Percentiles rank a stretch among this genome's conserved stretches.
Conservation (phyloP, 2,113 vertebrate genomes). For the Actinemys pallida region DNA sequence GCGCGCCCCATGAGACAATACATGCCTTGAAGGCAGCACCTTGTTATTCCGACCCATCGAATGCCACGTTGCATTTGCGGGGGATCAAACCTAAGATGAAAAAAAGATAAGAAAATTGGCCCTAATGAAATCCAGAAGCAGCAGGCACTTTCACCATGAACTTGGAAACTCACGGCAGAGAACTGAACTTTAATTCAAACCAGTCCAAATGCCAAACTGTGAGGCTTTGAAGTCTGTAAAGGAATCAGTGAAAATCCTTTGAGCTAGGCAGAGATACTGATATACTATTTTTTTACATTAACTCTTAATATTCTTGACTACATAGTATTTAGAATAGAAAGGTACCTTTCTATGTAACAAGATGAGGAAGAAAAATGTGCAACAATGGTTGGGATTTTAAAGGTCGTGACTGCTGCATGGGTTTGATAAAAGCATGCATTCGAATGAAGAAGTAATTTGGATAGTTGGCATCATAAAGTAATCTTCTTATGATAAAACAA, state of each 20-base stretch:
- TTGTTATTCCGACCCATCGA: constrained; percentile 81
- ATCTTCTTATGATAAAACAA: not conserved
- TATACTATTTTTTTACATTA: constrained; percentile 33
- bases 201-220: constrained; percentile 86
- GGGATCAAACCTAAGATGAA: constrained; percentile 89
- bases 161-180: constrained; percentile 84
- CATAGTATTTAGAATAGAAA: not conserved
- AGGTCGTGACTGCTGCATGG: not conserved
- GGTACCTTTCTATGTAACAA: not conserved
- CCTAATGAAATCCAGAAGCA: constrained; percentile 95
- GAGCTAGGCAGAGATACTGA: constrained; percentile 62
- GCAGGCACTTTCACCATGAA: constrained; percentile 87
- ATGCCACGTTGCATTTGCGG: constrained; percentile 90
- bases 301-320: constrained; percentile 11
- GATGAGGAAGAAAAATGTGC: not conserved
- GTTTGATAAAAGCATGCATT: not conserved
- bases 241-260: constrained; percentile 81
- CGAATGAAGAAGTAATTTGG: not conserved
- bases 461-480: not conserved
- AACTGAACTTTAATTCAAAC: constrained; percentile 93
- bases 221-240: constrained; percentile 91
- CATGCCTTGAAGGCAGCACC: constrained; percentile 83
- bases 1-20: constrained; percentile 73
- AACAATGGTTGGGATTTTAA: accelerated
- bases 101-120: constrained; percentile 95